Evolutionary conservation across 2,113 vertebrate genomes (phyloP).

Genomic region (Thamnaconus septentrionalis): DNA sequence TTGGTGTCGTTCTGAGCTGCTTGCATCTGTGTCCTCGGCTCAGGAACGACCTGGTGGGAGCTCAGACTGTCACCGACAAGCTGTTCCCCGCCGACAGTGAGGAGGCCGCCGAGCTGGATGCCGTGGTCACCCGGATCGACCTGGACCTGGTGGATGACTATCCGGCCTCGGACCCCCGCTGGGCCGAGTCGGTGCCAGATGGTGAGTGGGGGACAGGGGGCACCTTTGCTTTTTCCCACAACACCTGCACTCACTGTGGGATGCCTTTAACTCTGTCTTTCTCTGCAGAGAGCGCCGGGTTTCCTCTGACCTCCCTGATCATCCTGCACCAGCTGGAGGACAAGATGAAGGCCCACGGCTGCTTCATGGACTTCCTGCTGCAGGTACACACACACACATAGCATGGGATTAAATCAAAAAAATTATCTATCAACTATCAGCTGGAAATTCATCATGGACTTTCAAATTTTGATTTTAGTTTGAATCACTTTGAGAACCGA

Average conservation of each 20-base stretch:
- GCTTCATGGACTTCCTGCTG: slow-evolving; percentile 92
- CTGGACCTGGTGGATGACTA: slow-evolving; percentile 94
- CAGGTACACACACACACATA: slow-evolving; percentile 73
- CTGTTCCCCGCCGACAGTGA: slow-evolving; percentile 79
- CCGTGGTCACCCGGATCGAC: slow-evolving; percentile 85
- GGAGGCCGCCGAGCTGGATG: slow-evolving; percentile 81
- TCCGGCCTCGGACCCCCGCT: slow-evolving; percentile 93
- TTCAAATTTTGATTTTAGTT: too few relatives aligned
- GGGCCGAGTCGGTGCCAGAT: slow-evolving; percentile 95
- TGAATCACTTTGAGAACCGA: too few relatives aligned
- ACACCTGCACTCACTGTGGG: neutral
- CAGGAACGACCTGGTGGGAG: slow-evolving; percentile 86
- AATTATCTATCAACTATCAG: too few relatives aligned
- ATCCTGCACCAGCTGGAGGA: slow-evolving; percentile 97
- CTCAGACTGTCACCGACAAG: slow-evolving; percentile 84
- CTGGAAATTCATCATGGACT: too few relatives aligned
- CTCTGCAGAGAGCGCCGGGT: slow-evolving; percentile 83
- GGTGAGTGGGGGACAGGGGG: slow-evolving; percentile 72
- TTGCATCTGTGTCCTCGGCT: slow-evolving; percentile 5
- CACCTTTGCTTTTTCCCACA: too few relatives aligned
- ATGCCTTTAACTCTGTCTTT: neutral
- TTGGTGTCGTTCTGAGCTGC: too few relatives aligned
- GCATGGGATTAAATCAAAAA: neutral
- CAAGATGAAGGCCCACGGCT: slow-evolving; percentile 95
- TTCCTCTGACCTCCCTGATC: slow-evolving; percentile 91